Conservation (phyloP, 2,888 invertebrate genomes). For the Latrodectus hesperus region DNA sequence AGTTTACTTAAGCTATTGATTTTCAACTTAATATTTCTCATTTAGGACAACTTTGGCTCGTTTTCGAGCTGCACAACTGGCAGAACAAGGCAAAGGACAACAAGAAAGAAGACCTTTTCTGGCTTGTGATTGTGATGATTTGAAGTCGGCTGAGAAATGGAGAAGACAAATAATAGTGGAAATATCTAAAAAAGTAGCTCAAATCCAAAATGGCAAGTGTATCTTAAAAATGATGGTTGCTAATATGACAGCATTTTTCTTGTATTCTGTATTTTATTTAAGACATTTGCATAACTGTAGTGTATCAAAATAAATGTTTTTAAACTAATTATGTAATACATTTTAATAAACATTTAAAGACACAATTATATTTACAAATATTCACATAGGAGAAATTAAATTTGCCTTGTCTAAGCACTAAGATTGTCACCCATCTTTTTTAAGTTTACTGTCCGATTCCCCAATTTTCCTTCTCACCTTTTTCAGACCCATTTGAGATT, state of each 20-base stretch:
- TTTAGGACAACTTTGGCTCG: constrained; percentile 96
- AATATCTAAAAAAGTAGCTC: constrained; percentile 97
- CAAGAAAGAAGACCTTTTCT: constrained; percentile 90
- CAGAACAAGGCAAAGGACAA: constrained; percentile 80
- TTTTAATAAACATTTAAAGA: no score
- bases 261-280: background rate
- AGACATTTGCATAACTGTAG: no score
- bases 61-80: constrained; percentile 97
- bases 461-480: no score
- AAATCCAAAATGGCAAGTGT: constrained; percentile 92
- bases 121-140: constrained; percentile 94
- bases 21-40: constrained; percentile 67
- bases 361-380: no score
- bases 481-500: no score
- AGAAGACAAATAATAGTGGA: constrained; percentile 97
- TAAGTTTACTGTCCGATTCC: no score
- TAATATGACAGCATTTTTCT: background rate
- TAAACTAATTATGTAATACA: no score
- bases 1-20: constrained; percentile 8
- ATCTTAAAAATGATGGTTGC: background rate
- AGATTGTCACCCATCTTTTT: no score
- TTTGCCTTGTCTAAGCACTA: no score
- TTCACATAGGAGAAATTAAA: no score
- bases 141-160: constrained; percentile 96
- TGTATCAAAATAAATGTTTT: no score